Evolutionary conservation across 2,797 vertebrate species (phyloP), one percentile per base, ranked within the genome.

Genomic region (Tangara arthus): DNA sequence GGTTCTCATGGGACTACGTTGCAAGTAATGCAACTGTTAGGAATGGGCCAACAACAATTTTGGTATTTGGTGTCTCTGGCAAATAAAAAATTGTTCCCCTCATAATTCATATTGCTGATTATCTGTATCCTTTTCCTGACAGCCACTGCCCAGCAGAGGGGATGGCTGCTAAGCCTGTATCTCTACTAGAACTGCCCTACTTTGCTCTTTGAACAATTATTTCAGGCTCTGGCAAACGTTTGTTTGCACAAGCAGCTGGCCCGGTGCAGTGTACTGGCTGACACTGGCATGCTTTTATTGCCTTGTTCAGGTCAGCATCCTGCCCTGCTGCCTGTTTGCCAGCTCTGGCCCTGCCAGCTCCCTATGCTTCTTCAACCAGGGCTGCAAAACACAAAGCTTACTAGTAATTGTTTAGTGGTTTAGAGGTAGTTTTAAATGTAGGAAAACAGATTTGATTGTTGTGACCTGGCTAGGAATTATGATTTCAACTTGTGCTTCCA

Each of bases 41-140:
- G 69, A 93, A 90, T 30, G 53, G 21, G 27, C 32, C 41, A 82
- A 39, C 37, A 87, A 44, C 49, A 71, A 39, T 78, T 93, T 75
- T 89, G 41, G n/a, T 78, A 34, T 91, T 82, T 94, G 37, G 42
- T 82, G 72, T 32, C 50, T 88, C 69, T 96, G 90, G 55, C 87
- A 88, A 86, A 91, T 59, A 65, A 82, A 82, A 80, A 65, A 7
- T 21, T 28, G 10, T 81, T 87, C 16, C 39, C 8, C 3, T 89
- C 44, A 3, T 63, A 84, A 70, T 24, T 83, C 39, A 18, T 55
- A 49, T 42, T 13, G 2, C n/a, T 72, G 59, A 34, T 94, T 93
- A 76, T 81, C 82, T 91, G 30, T 52, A 41, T 81, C 72, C 46
- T 78, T 60, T 88, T 94, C 76, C 79, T 93, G 76, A n/a, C 76